These are phyloP conservation scores for Sebastes iracundus DNA, from an alignment of 2,797 vertebrate species.

Conservation along the genomic window DNA sequence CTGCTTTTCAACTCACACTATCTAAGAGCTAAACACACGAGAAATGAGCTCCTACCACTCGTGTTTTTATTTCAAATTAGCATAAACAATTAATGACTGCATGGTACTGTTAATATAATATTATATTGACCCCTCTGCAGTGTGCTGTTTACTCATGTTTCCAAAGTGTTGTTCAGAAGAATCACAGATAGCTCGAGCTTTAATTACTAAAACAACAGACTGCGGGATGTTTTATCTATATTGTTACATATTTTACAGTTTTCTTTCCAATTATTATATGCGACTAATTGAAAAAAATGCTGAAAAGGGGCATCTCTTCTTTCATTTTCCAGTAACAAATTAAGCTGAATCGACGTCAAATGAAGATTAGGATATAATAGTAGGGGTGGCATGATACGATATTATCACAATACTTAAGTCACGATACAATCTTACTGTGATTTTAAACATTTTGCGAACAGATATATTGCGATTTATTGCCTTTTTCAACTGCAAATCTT, in stretches of 20 bases:
- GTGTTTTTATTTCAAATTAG: slow-evolving; percentile 57
- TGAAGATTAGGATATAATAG: background rate
- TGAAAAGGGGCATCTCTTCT: background rate
- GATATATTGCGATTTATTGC: no score
- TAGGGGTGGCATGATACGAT: background rate
- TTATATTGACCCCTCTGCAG: slow-evolving; percentile 8
- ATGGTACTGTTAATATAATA: slow-evolving; percentile 38
- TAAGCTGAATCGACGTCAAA: background rate
- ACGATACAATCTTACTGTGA: no score
- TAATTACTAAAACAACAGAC: slow-evolving; percentile 14
- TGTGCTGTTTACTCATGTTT: slow-evolving; percentile 3
- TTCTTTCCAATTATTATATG: slow-evolving; percentile 4
- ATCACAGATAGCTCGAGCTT: slow-evolving; percentile 7
- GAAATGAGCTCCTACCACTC: slow-evolving; percentile 37
- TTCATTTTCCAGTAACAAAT: background rate
- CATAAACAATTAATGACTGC: slow-evolving; percentile 71
- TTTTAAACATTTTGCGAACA: no score
- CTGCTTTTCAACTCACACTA: slow-evolving; percentile 57
- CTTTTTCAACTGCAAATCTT: no score
- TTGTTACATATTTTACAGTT: background rate
- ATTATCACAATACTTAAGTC: background rate
- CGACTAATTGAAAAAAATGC: background rate
- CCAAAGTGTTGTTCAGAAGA: background rate
- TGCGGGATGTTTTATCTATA: background rate
- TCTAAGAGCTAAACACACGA: slow-evolving; percentile 55